Evolutionary conservation across 2,888 invertebrate species (phyloP), one percentile per base, ranked within the genome.

Genomic region (Agrotis exclamationis): DNA sequence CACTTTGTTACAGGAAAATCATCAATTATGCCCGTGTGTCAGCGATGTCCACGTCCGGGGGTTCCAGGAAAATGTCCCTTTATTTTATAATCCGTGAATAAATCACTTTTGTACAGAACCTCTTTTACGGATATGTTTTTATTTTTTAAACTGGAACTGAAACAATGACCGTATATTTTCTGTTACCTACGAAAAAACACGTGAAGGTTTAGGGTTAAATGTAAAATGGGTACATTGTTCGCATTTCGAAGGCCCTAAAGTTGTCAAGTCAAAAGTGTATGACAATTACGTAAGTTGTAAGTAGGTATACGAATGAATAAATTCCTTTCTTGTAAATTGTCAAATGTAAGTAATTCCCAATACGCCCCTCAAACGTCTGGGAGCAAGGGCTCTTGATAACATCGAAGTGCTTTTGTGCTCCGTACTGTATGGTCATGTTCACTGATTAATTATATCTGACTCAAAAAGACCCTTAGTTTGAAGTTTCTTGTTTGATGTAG

Each of bases 61-160:
- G 44, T 39, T 66, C 51, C 53, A 45, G 51, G n/a, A 51, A 77
- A 82, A 62, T 58, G 56, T 62, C 74, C 64, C 65, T 59, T 73
- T 58, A 73, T 80, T 83, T 85, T 68, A 75, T 82, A 76, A 81
- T 79, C 79, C 73, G 69, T 78, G 73, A 79, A 85, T 84, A 84
- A 82, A 85, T 84, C 74, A 80, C 59, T 62, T 63, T 80, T 82
- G 60, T 70, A 60, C 24, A 70, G 81, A 74, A 60, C 58, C 59
- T 59, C 66, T 79, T 70, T 71, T 48, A 54, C 47, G 63, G 63
- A 74, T 76, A 71, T 70, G 75, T 70, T 82, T 79, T 70, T 70
- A 70, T 78, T 76, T 82, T 39, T 74, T 58, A 65, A 71, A 58
- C 69, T 22, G 53, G 66, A 53, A 18, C 51, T 57, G 18, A 18